Evolutionary conservation across 2,113 vertebrate species (phyloP), one percentile per base, ranked within the genome.

Genomic region (human): DNA sequence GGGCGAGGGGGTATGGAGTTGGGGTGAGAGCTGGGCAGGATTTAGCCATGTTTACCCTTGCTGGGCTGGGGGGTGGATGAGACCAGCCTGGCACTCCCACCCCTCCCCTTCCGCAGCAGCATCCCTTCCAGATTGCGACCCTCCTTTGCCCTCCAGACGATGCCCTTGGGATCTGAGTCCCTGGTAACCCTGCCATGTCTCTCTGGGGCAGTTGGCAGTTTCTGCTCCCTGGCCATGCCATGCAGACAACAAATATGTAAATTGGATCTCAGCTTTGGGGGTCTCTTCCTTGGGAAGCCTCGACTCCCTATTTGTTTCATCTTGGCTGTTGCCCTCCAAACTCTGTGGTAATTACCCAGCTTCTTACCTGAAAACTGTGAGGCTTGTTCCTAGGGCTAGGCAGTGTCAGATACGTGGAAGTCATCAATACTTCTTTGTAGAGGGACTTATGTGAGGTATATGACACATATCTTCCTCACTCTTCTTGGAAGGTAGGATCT

Each of bases 231-330:
- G 38, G 25, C 43, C 30, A 13, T 48, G 73, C n/a, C 4, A 32
- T 45, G 3, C 10, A 0, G 43, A 38, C 11, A n/a, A 1, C 3
- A 6, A 30, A 27, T 12, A 8, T 6, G 17, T 32, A 30, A 16
- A 10, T 8, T 2, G 43, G 4, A 30, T 45, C 40, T 78, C 22
- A 3, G 79, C 57, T 92, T 85, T 61, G 16, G n/a, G n/a, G 6
- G 8, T 11, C 32, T 68, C 32, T 43, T 90, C 68, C 66, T 80
- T 3, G 66, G 64, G 7, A 81, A 59, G 79, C 22, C 79, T 38
- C 59, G 66, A 81, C 66, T 87, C 32, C 40, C 25, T 57, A 0
- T 86, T 90, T 20, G 23, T 27, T 27, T 82, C 32, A 45, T 2
- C 45, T 8, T 76, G n/a, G 4, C 2, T n/a, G 5, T 57, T 83